Conservation (phyloP, 2,888 invertebrate species). For the Spatulosminthurus flaviceps region DNA sequence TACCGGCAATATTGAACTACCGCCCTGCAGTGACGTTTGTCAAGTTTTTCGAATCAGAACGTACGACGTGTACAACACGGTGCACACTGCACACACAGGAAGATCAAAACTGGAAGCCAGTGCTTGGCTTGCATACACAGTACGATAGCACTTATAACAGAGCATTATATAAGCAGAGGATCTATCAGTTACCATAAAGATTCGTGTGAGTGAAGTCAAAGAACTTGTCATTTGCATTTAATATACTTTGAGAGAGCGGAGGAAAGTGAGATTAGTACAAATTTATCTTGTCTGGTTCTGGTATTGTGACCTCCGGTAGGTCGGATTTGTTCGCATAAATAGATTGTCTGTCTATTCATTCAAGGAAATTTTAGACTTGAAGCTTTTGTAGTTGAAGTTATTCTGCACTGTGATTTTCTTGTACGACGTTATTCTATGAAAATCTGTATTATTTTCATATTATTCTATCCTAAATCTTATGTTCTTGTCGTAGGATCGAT, state of each 20-base stretch:
- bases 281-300: background rate
- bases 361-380: background rate
- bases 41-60: slow-evolving; percentile 1
- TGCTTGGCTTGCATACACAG: background rate
- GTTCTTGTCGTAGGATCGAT: no score
- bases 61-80: slow-evolving; percentile 13
- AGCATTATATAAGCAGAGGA: background rate
- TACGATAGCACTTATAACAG: background rate
- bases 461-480: no score
- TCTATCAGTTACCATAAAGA: no score
- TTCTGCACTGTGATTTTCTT: no score
- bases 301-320: background rate
- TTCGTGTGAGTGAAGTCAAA: background rate
- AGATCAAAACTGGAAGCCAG: slow-evolving; percentile 10
- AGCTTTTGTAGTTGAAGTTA: no score
- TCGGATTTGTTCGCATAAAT: background rate
- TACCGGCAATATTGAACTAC: background rate
- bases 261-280: slow-evolving; percentile 16
- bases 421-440: no score
- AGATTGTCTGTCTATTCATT: background rate
- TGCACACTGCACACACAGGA: background rate
- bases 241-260: background rate
- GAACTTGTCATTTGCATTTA: background rate
- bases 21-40: slow-evolving; percentile 6
- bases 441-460: no score